phyloP scores from a whole-genome alignment of 2,113 vertebrate species.

The Casuarius casuarius region DNA sequence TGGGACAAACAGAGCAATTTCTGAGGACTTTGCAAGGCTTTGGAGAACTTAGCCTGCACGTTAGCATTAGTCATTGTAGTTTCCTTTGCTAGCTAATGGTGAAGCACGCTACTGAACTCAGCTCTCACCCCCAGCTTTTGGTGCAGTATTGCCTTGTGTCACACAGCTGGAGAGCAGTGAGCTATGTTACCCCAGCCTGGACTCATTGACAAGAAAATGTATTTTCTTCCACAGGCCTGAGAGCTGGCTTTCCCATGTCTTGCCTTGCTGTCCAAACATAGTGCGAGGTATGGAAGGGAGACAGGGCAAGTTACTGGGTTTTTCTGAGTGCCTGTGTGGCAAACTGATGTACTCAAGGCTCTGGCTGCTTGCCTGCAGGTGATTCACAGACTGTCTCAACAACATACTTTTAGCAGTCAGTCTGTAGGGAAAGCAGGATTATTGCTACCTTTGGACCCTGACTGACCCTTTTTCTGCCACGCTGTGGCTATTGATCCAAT shows the following conservation, averaged over 20 bases:
- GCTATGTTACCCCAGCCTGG: background rate
- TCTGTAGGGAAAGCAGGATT: background rate
- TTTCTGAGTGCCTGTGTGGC: background rate
- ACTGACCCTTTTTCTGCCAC: background rate
- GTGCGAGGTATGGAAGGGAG: background rate
- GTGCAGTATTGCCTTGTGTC: background rate
- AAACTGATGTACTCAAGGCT: background rate
- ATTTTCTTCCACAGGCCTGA: background rate
- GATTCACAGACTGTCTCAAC: background rate
- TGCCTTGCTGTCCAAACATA: background rate
- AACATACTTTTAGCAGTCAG: background rate
- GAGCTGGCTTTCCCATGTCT: background rate
- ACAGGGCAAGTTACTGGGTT: background rate
- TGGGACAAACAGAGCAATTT: constrained; percentile 12
- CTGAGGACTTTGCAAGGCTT: constrained; percentile 3
- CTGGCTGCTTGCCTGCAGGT: background rate
- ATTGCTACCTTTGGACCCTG: background rate
- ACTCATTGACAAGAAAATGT: rapidly evolving
- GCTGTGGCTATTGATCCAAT: background rate
- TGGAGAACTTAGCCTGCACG: background rate
- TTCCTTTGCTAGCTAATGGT: background rate
- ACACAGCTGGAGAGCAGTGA: background rate
- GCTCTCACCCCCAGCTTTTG: background rate
- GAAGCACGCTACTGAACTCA: background rate
- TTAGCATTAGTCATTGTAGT: background rate